These are phyloP conservation scores for Melangyna quadrimaculata DNA, from an alignment of 2,888 invertebrate genomes.

Conservation along the genomic window DNA sequence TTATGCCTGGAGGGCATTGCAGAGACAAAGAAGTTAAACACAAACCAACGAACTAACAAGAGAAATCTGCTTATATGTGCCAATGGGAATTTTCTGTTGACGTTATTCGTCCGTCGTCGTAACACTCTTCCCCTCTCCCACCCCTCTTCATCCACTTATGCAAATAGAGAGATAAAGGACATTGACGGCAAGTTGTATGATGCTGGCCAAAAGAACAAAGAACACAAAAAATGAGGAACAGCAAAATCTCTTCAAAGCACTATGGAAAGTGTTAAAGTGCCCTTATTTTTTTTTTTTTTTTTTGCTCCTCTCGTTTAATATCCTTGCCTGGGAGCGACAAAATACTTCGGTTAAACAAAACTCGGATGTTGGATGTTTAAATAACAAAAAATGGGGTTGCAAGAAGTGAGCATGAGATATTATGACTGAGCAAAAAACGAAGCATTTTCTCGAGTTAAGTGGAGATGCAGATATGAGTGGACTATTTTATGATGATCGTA, in stretches of 20 bases:
- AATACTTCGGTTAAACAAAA: slow-evolving; percentile 21
- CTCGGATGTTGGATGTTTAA: background rate
- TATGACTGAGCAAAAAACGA: slow-evolving; percentile 9
- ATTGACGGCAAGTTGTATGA: background rate
- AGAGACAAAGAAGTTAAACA: slow-evolving; percentile 15
- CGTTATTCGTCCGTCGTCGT: background rate
- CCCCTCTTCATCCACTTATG: background rate
- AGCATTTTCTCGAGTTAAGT: background rate
- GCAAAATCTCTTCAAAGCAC: slow-evolving; percentile 60
- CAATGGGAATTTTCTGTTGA: slow-evolving; percentile 56
- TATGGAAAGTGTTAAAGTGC: slow-evolving; percentile 61
- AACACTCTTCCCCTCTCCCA: background rate
- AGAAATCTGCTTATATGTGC: slow-evolving; percentile 70
- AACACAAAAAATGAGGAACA: slow-evolving; percentile 25
- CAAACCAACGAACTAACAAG: slow-evolving; percentile 49
- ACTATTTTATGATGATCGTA: slow-evolving; percentile 57
- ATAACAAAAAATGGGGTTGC: background rate
- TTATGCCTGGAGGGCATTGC: slow-evolving; percentile 33
- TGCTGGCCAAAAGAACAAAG: slow-evolving; percentile 21
- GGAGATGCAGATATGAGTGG: slow-evolving; percentile 25
- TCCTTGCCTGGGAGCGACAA: slow-evolving; percentile 41
- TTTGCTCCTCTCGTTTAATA: slow-evolving; percentile 46
- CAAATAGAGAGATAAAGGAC: slow-evolving; percentile 37
- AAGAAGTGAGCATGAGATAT: background rate
- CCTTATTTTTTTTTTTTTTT: slow-evolving; percentile 26